Conservation (phyloP, 2,113 vertebrate genomes). For the Psilopogon haemacephalus region DNA sequence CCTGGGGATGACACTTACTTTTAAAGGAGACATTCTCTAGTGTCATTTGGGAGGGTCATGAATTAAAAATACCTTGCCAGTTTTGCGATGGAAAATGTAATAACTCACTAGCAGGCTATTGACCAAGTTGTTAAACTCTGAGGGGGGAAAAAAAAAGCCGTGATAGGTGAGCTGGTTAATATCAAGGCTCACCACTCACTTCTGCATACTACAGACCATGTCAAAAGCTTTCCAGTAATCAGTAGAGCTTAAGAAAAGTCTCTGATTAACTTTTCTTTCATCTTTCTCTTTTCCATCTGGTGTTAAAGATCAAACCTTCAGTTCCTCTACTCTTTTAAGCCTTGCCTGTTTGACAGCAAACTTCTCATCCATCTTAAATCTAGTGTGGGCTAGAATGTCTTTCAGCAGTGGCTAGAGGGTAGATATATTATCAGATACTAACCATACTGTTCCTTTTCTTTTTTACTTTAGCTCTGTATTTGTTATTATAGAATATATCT, state of each 20-base stretch:
- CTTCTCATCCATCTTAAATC: constrained; percentile 70
- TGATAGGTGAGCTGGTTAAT: constrained; percentile 64
- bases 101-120: constrained; percentile 38
- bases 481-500: constrained; percentile 39
- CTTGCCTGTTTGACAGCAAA: constrained; percentile 64
- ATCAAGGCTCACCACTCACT: constrained; percentile 66
- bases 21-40: neutral
- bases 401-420: constrained; percentile 53
- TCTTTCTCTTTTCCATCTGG: constrained; percentile 67
- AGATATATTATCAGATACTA: constrained; percentile 48
- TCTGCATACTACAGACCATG: constrained; percentile 59
- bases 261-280: constrained; percentile 72
- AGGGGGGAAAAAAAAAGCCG: neutral
- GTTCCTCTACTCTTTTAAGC: constrained; percentile 63
- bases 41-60: neutral
- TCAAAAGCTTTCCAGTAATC: constrained; percentile 70
- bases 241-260: constrained; percentile 69
- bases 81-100: constrained; percentile 37
- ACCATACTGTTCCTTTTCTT: constrained; percentile 44
- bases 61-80: constrained; percentile 31
- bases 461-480: constrained; percentile 34
- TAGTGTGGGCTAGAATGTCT: constrained; percentile 41
- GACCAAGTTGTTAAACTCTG: constrained; percentile 14
- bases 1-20: neutral
- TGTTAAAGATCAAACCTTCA: constrained; percentile 70